Conservation (phyloP, 2,888 invertebrate species). For the Campaea margaritaria region DNA sequence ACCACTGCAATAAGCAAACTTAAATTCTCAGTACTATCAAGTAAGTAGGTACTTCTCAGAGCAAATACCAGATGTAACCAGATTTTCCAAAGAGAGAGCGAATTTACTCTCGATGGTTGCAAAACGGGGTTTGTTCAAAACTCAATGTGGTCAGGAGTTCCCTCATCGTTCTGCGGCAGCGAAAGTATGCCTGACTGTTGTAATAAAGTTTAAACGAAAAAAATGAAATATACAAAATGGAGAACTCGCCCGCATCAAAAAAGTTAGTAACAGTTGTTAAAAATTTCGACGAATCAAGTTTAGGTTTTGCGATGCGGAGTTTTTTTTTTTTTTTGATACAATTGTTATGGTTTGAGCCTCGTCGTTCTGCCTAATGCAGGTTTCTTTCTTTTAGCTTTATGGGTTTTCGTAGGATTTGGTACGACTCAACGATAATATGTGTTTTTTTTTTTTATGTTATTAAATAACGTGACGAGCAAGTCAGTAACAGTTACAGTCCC, state of each 20-base stretch:
- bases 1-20: no score
- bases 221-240: conserved; percentile 27
- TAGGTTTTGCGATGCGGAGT: conserved; percentile 9
- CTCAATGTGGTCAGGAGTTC: conserved; percentile 28
- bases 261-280: conserved; percentile 23
- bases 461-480: no score
- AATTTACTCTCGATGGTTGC: conserved; percentile 9
- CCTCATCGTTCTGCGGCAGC: conserved; percentile 13
- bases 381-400: no score
- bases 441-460: no score
- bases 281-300: conserved; percentile 30
- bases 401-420: no score
- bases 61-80: neutral
- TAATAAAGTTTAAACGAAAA: conserved; percentile 17
- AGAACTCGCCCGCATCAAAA: conserved; percentile 25
- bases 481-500: no score
- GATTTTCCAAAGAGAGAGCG: conserved; percentile 12
- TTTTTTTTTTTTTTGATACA: conserved; percentile 1
- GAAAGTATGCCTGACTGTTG: conserved; percentile 31
- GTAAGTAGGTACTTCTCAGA: no score
- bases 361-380: neutral
- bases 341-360: neutral
- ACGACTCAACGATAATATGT: no score
- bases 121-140: conserved; percentile 23
- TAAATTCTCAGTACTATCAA: no score